phyloP scores from a whole-genome alignment of 2,113 vertebrate species.

The Etia nguti region DNA sequence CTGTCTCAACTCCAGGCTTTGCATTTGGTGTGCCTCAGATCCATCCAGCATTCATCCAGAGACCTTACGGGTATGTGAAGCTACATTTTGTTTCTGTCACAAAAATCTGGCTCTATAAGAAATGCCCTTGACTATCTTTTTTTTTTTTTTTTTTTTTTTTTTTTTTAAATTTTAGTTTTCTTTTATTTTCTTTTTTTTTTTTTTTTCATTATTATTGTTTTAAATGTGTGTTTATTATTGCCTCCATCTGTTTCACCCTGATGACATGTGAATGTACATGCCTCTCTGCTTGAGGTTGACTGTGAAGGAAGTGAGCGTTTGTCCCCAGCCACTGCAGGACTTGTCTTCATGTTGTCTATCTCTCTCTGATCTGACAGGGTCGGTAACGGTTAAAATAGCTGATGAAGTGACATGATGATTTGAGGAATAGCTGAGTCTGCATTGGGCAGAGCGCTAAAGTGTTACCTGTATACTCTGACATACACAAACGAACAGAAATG shows the following conservation, averaged over 20 bases:
- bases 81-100: not conserved
- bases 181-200: no score
- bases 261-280: slow-evolving; percentile 54
- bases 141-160: not conserved
- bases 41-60: slow-evolving; percentile 93
- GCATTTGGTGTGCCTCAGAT: slow-evolving; percentile 93
- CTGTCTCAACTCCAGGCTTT: slow-evolving; percentile 80
- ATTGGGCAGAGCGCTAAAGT: slow-evolving; percentile 86
- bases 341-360: slow-evolving; percentile 94
- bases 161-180: no score
- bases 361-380: slow-evolving; percentile 99
- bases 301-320: slow-evolving; percentile 63
- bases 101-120: not conserved
- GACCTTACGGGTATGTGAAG: slow-evolving; percentile 89
- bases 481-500: slow-evolving; percentile 91
- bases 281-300: slow-evolving; percentile 45
- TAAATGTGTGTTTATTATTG: slow-evolving; percentile 29
- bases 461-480: slow-evolving; percentile 96
- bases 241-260: slow-evolving; percentile 20
- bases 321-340: slow-evolving; percentile 55
- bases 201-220: not conserved
- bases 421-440: slow-evolving; percentile 98
- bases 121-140: not conserved
- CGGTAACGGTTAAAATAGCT: slow-evolving; percentile 98
- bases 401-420: slow-evolving; percentile 81